Conservation (phyloP, 2,888 invertebrate genomes). For the Agonopterix alstromeriana region DNA sequence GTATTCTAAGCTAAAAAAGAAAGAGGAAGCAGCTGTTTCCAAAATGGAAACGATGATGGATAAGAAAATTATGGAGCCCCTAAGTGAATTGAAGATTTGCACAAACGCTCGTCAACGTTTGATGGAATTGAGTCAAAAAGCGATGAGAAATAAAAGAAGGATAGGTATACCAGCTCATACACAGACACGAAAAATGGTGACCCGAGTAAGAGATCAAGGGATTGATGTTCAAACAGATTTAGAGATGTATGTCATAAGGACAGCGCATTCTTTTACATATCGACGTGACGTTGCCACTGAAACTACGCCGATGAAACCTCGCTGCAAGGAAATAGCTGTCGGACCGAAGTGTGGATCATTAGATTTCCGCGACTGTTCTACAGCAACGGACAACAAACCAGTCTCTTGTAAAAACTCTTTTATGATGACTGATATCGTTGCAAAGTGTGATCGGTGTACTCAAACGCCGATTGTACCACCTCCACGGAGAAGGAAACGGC, state of each 20-base stretch:
- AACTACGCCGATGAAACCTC: conserved; percentile 60
- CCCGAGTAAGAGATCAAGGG: conserved; percentile 75
- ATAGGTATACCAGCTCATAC: conserved; percentile 74
- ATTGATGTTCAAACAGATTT: conserved; percentile 75
- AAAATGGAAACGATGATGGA: conserved; percentile 58
- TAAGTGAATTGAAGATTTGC: conserved; percentile 75
- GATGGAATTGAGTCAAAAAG: conserved; percentile 77
- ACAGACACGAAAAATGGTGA: conserved; percentile 72
- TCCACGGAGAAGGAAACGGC: conserved; percentile 47
- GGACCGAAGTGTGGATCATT: conserved; percentile 53
- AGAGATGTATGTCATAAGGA: conserved; percentile 46
- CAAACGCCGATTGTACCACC: conserved; percentile 53
- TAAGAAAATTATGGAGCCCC: conserved; percentile 56
- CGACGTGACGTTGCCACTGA: conserved; percentile 55
- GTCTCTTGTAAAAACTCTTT: conserved; percentile 45
- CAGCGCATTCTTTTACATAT: conserved; percentile 34
- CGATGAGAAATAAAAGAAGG: conserved; percentile 68
- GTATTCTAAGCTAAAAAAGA: conserved; percentile 76
- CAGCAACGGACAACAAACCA: conserved; percentile 45
- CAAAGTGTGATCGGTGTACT: conserved; percentile 38
- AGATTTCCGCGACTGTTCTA: conserved; percentile 39
- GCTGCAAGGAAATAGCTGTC: conserved; percentile 63
- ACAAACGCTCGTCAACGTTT: conserved; percentile 76
- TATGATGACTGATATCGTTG: conserved; percentile 51
- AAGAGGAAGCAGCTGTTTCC: conserved; percentile 60